A percentile compares a stretch with the other conserved stretches of the same genome.
phyloP scores from a whole-genome alignment of 2,888 invertebrate genomes.

The Oscheius sp. region DNA sequence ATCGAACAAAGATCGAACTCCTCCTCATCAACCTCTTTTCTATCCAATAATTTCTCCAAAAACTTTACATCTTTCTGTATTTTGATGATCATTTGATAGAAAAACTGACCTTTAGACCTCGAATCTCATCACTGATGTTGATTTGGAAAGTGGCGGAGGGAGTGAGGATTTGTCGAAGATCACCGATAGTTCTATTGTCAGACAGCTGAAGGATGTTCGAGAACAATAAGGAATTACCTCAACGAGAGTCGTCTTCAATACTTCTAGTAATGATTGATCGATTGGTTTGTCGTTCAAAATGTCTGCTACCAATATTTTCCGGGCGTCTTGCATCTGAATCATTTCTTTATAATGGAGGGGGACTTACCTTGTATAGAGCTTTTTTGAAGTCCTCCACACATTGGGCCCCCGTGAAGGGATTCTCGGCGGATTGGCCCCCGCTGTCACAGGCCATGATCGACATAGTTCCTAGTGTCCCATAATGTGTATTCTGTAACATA shows the following conservation, averaged over 20 bases:
- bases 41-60: constrained; percentile 33
- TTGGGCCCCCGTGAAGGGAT: constrained; percentile 11
- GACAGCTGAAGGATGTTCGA: constrained; percentile 24
- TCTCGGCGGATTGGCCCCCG: background rate
- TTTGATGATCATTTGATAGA: background rate
- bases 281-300: constrained; percentile 7
- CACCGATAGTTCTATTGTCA: constrained; percentile 48
- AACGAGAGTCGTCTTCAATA: background rate
- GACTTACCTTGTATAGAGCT: constrained; percentile 26
- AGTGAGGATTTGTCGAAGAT: constrained; percentile 51
- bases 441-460: constrained; percentile 14
- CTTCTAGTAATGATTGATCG: constrained; percentile 7
- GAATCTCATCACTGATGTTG: constrained; percentile 65
- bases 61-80: constrained; percentile 60
- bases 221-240: background rate
- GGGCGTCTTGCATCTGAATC: constrained; percentile 61
- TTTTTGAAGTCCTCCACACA: constrained; percentile 32
- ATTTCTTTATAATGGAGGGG: background rate
- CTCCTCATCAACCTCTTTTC: constrained; percentile 28
- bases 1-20: constrained; percentile 38
- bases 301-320: constrained; percentile 42
- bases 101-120: constrained; percentile 55
- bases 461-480: constrained; percentile 24
- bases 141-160: constrained; percentile 53
- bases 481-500: background rate